Evolutionary conservation across 2,888 invertebrate species (phyloP).

Genomic region (Drosophila birchii): DNA sequence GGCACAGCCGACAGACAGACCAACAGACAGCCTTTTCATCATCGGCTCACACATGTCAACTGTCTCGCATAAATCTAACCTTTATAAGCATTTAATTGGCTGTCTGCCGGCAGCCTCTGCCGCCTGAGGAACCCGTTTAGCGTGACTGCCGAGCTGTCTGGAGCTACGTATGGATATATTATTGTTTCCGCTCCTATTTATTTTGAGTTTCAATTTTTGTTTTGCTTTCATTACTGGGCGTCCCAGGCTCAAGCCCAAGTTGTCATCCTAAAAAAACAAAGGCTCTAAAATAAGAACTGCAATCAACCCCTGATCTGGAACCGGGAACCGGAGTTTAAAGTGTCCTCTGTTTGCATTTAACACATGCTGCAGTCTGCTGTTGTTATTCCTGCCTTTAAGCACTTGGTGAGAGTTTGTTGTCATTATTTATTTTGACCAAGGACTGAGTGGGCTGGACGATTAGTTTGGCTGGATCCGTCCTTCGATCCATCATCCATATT

Average conservation of each 20-base stretch:
- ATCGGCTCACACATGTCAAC: conserved; percentile 62
- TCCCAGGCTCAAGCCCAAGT: conserved; percentile 35
- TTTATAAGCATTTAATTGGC: conserved; percentile 72
- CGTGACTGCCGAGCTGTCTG: conserved; percentile 27
- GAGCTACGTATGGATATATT: conserved; percentile 12
- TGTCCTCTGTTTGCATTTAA: conserved; percentile 45
- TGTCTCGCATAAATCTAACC: conserved; percentile 70
- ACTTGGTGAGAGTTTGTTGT: conserved; percentile 75
- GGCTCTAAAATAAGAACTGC: conserved; percentile 38
- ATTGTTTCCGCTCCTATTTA: conserved; percentile 61
- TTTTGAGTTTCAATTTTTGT: conserved; percentile 72
- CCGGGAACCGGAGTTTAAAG: conserved; percentile 24
- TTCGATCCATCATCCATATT: conserved; percentile 50
- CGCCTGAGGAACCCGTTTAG: conserved; percentile 33
- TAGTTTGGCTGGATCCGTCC: conserved; percentile 19
- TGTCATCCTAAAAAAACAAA: conserved; percentile 49
- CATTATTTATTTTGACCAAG: conserved; percentile 75
- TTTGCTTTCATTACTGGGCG: conserved; percentile 71
- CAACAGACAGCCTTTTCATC: conserved; percentile 33
- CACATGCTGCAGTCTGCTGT: conserved; percentile 75
- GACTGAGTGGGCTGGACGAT: conserved; percentile 46
- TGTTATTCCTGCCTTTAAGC: conserved; percentile 67
- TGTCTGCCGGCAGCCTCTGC: conserved; percentile 50
- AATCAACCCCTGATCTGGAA: conserved; percentile 56
- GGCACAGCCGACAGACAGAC: conserved; percentile 13